Evolutionary conservation across 2,888 invertebrate species (phyloP).

Genomic region (Theodoxus fluviatilis): DNA sequence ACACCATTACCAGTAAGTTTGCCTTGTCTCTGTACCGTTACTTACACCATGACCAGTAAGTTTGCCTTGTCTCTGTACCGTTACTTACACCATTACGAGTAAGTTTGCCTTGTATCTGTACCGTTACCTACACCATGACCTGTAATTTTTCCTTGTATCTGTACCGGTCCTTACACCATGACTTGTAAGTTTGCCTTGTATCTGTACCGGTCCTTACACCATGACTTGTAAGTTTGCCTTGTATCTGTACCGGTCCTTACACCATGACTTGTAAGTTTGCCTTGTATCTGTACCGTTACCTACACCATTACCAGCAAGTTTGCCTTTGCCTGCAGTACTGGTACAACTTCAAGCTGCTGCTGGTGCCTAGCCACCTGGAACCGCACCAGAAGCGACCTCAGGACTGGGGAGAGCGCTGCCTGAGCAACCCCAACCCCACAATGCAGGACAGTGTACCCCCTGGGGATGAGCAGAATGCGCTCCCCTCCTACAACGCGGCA

Average conservation of each 20-base stretch:
- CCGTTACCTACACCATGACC: too few species aligned
- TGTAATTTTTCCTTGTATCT: too few species aligned
- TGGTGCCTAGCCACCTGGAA: conserved; percentile 48
- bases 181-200: too few species aligned
- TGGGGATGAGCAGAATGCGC: neutral
- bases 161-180: too few species aligned
- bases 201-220: too few species aligned
- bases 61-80: too few species aligned
- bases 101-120: too few species aligned
- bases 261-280: neutral
- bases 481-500: neutral
- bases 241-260: neutral
- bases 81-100: too few species aligned
- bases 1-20: too few species aligned
- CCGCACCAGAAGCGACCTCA: conserved; percentile 52
- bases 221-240: neutral
- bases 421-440: conserved; percentile 31
- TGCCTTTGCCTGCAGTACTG: conserved; percentile 42
- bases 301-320: neutral
- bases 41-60: too few species aligned
- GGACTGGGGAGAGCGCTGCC: conserved; percentile 40
- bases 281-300: neutral
- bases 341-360: conserved; percentile 36
- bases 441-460: neutral
- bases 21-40: too few species aligned